phyloP scores from a whole-genome alignment of 1,140 invertebrate species.

The Uloborus diversus region DNA sequence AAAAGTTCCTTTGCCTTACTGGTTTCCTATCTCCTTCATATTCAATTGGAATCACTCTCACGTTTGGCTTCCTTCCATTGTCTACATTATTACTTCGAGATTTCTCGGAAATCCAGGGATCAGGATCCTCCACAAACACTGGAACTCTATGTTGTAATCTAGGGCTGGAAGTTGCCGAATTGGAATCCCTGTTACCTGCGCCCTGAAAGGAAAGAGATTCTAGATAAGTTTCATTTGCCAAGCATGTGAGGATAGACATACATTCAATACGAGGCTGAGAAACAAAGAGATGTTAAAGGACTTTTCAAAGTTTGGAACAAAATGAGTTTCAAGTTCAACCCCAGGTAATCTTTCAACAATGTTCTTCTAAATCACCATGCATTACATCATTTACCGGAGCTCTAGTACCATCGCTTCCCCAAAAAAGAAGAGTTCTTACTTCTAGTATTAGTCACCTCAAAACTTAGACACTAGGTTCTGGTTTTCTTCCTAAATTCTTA shows the following conservation, averaged over 20 bases:
- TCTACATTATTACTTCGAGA: background rate
- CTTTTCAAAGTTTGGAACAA: too few species aligned
- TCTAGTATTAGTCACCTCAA: too few species aligned
- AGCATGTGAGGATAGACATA: too few species aligned
- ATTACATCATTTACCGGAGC: background rate
- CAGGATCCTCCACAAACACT: conserved; percentile 20
- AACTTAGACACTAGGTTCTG: too few species aligned
- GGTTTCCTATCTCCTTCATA: background rate
- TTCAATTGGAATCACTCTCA: conserved; percentile 40
- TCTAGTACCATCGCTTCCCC: too few species aligned
- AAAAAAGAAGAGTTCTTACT: too few species aligned
- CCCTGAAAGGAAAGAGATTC: conserved; percentile 16
- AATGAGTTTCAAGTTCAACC: background rate
- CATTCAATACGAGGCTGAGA: background rate
- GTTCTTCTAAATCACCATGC: conserved; percentile 23
- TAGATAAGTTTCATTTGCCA: background rate
- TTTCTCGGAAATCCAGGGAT: background rate
- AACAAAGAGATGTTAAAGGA: too few species aligned
- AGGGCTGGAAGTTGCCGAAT: conserved; percentile 5
- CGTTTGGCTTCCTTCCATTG: conserved; percentile 5
- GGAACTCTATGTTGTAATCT: conserved; percentile 42
- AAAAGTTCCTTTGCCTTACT: conserved; percentile 1
- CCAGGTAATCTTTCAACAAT: conserved; percentile 12
- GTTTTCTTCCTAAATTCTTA: too few species aligned
- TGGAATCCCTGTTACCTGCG: background rate